These are phyloP conservation scores for Lagria hirta DNA, from an alignment of 2,888 invertebrate species.

Conservation along the genomic window DNA sequence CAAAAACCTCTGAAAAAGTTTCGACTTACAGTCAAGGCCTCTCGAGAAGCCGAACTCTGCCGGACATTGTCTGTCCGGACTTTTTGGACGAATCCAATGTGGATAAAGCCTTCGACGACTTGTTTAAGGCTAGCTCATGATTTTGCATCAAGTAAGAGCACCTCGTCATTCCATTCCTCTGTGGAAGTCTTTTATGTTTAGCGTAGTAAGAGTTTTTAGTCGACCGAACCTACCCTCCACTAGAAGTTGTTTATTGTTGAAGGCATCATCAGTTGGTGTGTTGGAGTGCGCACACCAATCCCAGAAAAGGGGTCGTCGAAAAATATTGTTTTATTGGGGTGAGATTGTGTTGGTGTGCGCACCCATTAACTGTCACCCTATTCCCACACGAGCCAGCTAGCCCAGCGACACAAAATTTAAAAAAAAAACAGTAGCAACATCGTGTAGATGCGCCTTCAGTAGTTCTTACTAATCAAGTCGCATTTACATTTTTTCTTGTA, in stretches of 20 bases:
- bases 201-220: constrained; percentile 25
- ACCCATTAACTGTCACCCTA: constrained; percentile 45
- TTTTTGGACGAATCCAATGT: constrained; percentile 77
- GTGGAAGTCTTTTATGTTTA: constrained; percentile 23
- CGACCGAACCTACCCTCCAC: constrained; percentile 21
- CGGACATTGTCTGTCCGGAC: constrained; percentile 67
- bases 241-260: constrained; percentile 28
- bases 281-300: constrained; percentile 46
- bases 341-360: constrained; percentile 52
- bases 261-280: constrained; percentile 42
- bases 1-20: constrained; percentile 57
- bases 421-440: no score
- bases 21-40: constrained; percentile 56
- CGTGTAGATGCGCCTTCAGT: constrained; percentile 16
- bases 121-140: constrained; percentile 61
- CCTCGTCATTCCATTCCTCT: constrained; percentile 23
- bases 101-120: constrained; percentile 84
- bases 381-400: constrained; percentile 22
- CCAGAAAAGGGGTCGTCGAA: constrained; percentile 17
- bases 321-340: constrained; percentile 29
- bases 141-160: constrained; percentile 9
- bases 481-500: constrained; percentile 10
- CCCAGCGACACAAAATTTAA: constrained; percentile 18
- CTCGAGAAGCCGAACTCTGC: constrained; percentile 76
- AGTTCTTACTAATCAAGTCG: constrained; percentile 7